Base-by-base conservation (phyloP, 2,888 invertebrate species). In the Nyleta sp. region DNA sequence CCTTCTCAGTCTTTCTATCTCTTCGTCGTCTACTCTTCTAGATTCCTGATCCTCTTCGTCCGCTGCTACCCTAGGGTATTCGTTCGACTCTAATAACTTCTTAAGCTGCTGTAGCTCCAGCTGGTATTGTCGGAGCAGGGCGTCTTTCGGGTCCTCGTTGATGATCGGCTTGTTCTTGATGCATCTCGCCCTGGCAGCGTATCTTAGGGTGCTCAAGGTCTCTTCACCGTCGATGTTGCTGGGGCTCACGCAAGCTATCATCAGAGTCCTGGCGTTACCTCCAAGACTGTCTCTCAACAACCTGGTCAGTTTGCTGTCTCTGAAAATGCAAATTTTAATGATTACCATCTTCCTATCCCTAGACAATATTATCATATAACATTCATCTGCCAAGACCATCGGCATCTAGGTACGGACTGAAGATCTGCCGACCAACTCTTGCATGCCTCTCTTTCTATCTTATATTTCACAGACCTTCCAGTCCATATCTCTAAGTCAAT, bases 61-160 rank as follows among this genome's bases (percentile, higher is more conserved):
- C 0, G 62, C 3, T 0, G 57, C 20, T n/a, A 31, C 22, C 0
- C 74, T 79, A 1, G 83, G 65, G 31, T 80, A 81, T 11, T 88
- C 87, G 13, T 59, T 82, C 0, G 85, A 84, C 76, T 92, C 92
- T n/a, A 95, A 86, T 48, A 94, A 86, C 55, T 91, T 90, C 81
- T 94, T 94, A 17, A 98, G 91, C 82, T 95, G 92, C 52, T 94
- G 92, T 59, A 98, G 95, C 91, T 98, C 97, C 81, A 95, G 93
- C 88, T 97, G 96, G 87, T 96, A 97, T 86, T 97, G 94, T 8
- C 96, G 91, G 8, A 98, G 91, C 86, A 97, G 93, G 0, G 97
- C 95, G 87, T 98, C 97, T 89, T 97, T 97, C 0, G 97, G 97
- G 88, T 98, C 97, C 90, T 97, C 96, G 89, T 97, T 97, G 18